phyloP scores from a whole-genome alignment of 2,113 vertebrate genomes.

The Balaenoptera acutorostrata region DNA sequence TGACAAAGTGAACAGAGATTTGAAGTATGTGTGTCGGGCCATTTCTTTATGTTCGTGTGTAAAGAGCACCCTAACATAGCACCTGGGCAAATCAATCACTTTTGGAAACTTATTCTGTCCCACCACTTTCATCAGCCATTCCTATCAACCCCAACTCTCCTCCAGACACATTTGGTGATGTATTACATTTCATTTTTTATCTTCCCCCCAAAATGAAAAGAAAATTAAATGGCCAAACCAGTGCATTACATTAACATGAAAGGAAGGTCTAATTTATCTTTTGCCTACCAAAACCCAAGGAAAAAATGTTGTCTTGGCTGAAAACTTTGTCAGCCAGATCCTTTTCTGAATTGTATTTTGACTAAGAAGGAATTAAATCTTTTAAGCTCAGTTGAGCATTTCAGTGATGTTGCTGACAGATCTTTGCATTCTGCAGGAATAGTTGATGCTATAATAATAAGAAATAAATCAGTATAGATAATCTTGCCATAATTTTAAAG shows the following conservation, averaged over 20 bases:
- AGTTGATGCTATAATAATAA: not conserved
- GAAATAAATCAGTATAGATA: not conserved
- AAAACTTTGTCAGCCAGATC: not conserved
- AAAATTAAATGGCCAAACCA: not conserved
- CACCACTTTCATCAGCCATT: not conserved
- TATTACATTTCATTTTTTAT: not conserved
- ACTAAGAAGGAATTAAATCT: constrained; percentile 29
- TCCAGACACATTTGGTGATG: not conserved
- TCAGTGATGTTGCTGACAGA: constrained; percentile 5
- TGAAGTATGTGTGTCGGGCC: not conserved
- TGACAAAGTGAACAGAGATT: not conserved
- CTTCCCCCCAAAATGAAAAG: not conserved
- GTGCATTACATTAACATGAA: not conserved
- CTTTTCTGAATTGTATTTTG: constrained; percentile 21
- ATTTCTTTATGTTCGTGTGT: not conserved
- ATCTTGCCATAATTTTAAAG: not conserved
- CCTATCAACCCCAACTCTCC: not conserved
- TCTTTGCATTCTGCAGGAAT: not conserved
- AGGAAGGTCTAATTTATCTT: not conserved
- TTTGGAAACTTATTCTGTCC: not conserved
- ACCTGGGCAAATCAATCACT: not conserved
- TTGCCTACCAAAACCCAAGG: not conserved
- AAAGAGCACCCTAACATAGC: not conserved
- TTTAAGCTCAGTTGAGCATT: not conserved
- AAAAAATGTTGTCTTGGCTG: not conserved